Evolutionary conservation across 2,888 invertebrate genomes (phyloP), one percentile per base, ranked within the genome.

Genomic region (Cordilura impudica): DNA sequence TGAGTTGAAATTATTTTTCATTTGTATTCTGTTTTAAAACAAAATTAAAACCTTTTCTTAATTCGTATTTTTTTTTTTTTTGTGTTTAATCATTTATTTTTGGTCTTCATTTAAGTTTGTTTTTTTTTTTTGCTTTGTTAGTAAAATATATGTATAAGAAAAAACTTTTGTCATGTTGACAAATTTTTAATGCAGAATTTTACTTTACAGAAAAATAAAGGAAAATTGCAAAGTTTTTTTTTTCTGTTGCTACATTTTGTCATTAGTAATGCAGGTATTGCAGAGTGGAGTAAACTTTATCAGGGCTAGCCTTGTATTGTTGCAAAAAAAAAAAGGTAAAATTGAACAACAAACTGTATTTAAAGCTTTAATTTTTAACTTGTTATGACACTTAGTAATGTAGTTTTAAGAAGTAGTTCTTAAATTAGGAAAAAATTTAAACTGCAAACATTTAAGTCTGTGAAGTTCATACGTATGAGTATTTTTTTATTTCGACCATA

Each of bases 351-450:
- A 43, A 60, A 26, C 58, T 43, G 39, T 43, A 21, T 39, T 35
- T 14, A 39, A 31, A 58, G 39, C 4, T 39, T 58, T 58, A 39
- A 58, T 58, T 58, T 39, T 35, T 14, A 53, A 53, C 16, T 53
- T 53, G 16, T 53, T 16, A 26, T 53, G 29, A 29, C 14, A 29
- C 10, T 21, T 31, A 31, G 31, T 31, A 31, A 31, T 31, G 31
- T 10, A 31, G 31, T 31, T 31, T 31, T 29, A 29, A 29, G 8
- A 29, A 29, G 29, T 29, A 5, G 29, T 29, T 8, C 8, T 31
- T 31, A 31, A 31, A 31, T 31, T n/a, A 31, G 8, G 12, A 31
- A 31, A 10, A 31, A 31, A n/a, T n/a, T n/a, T n/a, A n/a, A n/a
- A n/a, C n/a, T n/a, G n/a, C n/a, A n/a, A n/a, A n/a, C n/a, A n/a